Base-by-base conservation (phyloP, 2,888 invertebrate genomes). In the Drosophila sordidapex region DNA sequence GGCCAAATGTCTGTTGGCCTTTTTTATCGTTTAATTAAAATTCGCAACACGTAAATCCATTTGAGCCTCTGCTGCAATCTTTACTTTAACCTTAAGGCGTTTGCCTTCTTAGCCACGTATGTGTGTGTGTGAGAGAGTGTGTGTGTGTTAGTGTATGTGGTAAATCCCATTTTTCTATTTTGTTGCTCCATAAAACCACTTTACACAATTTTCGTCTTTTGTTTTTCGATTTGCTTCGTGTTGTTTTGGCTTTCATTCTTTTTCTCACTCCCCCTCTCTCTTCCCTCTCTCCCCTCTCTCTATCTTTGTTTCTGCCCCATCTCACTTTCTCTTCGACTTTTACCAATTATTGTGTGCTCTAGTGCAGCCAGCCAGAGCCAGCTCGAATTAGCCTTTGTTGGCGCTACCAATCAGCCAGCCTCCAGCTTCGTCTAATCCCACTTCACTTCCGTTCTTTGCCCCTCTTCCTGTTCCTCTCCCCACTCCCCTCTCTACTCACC, bases 21-120 rank as follows among this genome's bases (percentile, higher is more conserved):
- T 87, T 88, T 89, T 89, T 90, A 89, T 84, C 89, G 88, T 90
- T 90, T 89, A 89, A 89, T 89, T 89, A 89, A 89, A 89, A 89
- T 89, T 89, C 90, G 84, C 90, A 90, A 90, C 89, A 89, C 89
- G 89, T 89, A 90, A 86, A 86, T 90, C 86, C 90, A 89, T 90
- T 90, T 90, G 89, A 88, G 87, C 90, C 87, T 81, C 87, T 82
- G 86, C 87, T 89, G 87, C 87, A 87, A 87, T 87, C 87, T 87
- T 87, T 86, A 90, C 87, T 87, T 89, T 85, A 89, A 87, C 87
- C 90, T 90, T 85, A 86, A 90, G 89, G 87, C 90, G 65, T 64
- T 77, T 71, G 72, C 69, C 71, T 70, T 65, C 73, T 74, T 72
- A 69, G 68, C 74, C 87, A 65, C 79, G 70, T n/a, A 27, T n/a